Conservation (phyloP, 92 coral and sea anemone species). For the Paramuricea clavata region DNA sequence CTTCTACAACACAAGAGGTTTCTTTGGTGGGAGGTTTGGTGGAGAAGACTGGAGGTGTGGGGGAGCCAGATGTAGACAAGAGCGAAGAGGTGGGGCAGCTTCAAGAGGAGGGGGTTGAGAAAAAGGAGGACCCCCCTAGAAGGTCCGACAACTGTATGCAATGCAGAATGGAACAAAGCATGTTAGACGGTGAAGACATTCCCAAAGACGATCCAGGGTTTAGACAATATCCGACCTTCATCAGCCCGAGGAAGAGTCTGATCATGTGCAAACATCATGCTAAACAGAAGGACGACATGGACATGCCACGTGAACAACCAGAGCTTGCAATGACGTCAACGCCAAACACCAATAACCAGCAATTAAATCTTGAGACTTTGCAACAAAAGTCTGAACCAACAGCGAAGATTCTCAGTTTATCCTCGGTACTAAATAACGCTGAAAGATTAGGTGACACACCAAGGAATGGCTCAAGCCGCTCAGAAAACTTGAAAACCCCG, state of each 20-base stretch:
- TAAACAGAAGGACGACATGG: not conserved
- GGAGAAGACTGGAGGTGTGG: not conserved
- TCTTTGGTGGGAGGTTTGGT: not conserved
- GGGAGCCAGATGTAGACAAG: not conserved
- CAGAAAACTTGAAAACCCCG: not conserved
- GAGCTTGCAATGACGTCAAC: not conserved
- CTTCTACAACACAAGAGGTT: not conserved
- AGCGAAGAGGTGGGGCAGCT: not conserved
- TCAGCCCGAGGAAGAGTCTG: conserved; percentile 49
- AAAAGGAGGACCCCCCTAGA: not conserved
- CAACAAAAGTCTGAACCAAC: not conserved
- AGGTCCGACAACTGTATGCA: conserved; percentile 10
- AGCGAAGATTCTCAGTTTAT: not conserved
- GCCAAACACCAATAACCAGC: not conserved
- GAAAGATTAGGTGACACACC: not conserved
- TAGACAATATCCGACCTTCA: conserved; percentile 39
- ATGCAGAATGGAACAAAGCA: conserved; percentile 32
- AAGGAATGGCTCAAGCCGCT: not conserved
- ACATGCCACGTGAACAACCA: conserved; percentile 1
- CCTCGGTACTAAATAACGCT: not conserved
- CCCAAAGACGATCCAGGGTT: not conserved
- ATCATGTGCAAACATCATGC: conserved; percentile 47
- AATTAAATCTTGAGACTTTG: not conserved
- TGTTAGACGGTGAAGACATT: conserved; percentile 3
- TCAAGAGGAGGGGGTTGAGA: not conserved